phyloP scores from a whole-genome alignment of 2,797 vertebrate genomes.

The Onychomys arenicola region DNA sequence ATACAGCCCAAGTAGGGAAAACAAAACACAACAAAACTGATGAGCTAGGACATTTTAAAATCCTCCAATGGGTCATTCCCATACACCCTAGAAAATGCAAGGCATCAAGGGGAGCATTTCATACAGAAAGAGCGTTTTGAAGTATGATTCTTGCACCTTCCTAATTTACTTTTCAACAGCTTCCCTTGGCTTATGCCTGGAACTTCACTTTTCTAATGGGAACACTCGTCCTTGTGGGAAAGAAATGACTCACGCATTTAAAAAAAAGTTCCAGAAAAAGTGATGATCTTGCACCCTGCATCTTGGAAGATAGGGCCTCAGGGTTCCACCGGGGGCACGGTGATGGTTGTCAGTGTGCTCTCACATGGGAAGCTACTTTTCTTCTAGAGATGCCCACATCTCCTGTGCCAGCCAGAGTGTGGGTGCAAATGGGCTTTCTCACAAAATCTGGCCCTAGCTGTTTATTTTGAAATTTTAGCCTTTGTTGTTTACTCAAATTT shows the following conservation, averaged over 20 bases:
- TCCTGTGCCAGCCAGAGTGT: slow-evolving; percentile 60
- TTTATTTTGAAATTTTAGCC: slow-evolving; percentile 77
- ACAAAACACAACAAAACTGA: not conserved
- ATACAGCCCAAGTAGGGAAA: not conserved
- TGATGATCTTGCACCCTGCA: slow-evolving; percentile 28
- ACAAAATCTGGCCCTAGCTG: slow-evolving; percentile 67
- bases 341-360: slow-evolving; percentile 44
- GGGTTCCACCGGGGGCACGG: not conserved
- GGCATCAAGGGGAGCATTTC: not conserved
- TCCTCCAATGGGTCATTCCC: not conserved
- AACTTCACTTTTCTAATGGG: slow-evolving; percentile 65
- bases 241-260: slow-evolving; percentile 63
- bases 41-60: slow-evolving; percentile 12
- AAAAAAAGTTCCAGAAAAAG: slow-evolving; percentile 57
- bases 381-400: slow-evolving; percentile 45
- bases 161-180: slow-evolving; percentile 49
- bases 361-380: slow-evolving; percentile 56
- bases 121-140: slow-evolving; percentile 64
- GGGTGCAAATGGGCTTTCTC: slow-evolving; percentile 73
- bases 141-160: slow-evolving; percentile 52
- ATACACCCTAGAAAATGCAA: not conserved
- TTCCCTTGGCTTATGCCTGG: slow-evolving; percentile 67
- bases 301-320: not conserved
- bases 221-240: slow-evolving; percentile 58
- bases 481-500: slow-evolving; percentile 80